These are phyloP conservation scores for Bubo scandiacus DNA, from an alignment of 2,113 vertebrate species.

Conservation along the genomic window DNA sequence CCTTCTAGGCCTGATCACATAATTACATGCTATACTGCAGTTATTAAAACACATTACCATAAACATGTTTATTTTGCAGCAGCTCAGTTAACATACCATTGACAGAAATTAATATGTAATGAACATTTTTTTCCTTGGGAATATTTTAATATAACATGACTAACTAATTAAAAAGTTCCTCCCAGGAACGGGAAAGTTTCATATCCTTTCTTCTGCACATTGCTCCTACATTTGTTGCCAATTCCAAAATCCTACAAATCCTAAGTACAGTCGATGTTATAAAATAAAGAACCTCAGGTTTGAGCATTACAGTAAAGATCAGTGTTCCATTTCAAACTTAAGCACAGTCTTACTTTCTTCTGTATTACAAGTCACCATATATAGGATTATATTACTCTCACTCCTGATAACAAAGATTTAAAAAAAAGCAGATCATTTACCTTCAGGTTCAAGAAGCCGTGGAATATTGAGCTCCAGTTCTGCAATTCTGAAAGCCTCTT, in stretches of 20 bases:
- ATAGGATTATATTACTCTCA: neutral
- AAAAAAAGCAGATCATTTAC: constrained; percentile 59
- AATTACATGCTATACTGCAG: constrained; percentile 21
- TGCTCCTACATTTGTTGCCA: neutral
- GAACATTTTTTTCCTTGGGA: neutral
- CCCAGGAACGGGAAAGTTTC: neutral
- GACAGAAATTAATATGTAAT: constrained; percentile 18
- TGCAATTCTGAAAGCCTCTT: constrained; percentile 88
- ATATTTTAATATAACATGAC: neutral
- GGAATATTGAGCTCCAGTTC: constrained; percentile 89
- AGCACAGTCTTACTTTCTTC: neutral
- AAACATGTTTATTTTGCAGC: constrained; percentile 43
- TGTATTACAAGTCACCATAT: neutral
- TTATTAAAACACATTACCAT: constrained; percentile 34
- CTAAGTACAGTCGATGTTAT: neutral
- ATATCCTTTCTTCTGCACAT: neutral
- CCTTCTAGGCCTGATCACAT: constrained; percentile 22
- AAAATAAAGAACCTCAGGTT: neutral
- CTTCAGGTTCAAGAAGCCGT: constrained; percentile 87
- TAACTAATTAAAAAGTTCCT: neutral
- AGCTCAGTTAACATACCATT: constrained; percentile 5
- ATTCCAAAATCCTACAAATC: neutral
- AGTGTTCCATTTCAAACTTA: neutral
- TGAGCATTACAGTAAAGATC: neutral
- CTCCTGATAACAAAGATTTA: neutral